Evolutionary conservation across 53 echinoderm and acorn worm species (phyloP), one percentile per base, ranked within the genome.

Genomic region (Mesocentrotus franciscanus): DNA sequence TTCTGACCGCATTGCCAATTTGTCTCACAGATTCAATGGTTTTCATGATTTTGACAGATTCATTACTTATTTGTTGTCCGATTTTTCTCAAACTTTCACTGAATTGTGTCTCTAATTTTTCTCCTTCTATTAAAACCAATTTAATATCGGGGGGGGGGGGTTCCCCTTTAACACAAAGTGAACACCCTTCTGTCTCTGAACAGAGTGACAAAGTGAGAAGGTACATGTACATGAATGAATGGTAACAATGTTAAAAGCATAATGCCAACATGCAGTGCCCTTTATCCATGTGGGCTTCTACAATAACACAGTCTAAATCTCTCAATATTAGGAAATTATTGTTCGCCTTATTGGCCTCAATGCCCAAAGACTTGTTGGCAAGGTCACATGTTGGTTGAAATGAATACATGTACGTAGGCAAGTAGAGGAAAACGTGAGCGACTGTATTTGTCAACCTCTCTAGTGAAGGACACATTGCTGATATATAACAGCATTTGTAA

Each of bases 391-490:
- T 36, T 42, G 81, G 81, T 81, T 81, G 81, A 10, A 81, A 81
- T 81, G 39, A 81, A 81, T 81, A 42, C 42, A 42, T 42, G 42
- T 18, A 39, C 36, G 79, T 33, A 81, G 81, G 81, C 36, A 81
- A 14, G 78, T 42, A 8, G 56, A 27, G 12, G 87, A 29, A 87
- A 87, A 87, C 58, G 87, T 87, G 87, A 87, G 87, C 9, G 59
- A 87, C 58, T 58, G 18, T 87, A 87, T 87, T 87, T 87, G 87
- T 87, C 87, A 87, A 87, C 26, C 87, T 87, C 58, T 58, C 20
- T 26, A n/a, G n/a, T 87, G 87, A 87, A 58, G 87, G 87, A 56
- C 87, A 27, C 39, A 32, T 42, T 36, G 0, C 39, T 49, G 8
- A 24, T 84, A 22, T 83, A 84, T n/a, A 27, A 58, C 39, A 39